Base-by-base conservation (phyloP, 2,113 vertebrate genomes). In the Actenoides hombroni region DNA sequence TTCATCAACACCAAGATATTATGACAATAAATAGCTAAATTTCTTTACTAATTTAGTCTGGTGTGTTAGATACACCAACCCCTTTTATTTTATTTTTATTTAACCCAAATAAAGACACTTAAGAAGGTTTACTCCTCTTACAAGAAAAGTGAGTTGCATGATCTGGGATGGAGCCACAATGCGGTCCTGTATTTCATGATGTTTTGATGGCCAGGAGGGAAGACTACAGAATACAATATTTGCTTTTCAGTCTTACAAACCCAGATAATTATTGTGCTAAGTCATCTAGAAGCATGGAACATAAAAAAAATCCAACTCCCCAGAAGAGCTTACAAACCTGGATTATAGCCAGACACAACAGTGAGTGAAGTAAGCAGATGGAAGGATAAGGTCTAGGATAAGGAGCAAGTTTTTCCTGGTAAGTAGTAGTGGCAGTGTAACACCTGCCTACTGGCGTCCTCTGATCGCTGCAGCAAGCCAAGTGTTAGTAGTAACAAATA, bases 401-500 rank as follows among this genome's bases (percentile, higher is more conserved):
- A 83, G 94, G 88, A 96, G 92, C 80, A 96, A 97, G 92, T 61
- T 96, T 96, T 90, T 94, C 83, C 74, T 95, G 88, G 74, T 92
- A 94, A 94, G 94, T 35, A 61, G 92, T 76, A 96, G 70, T 95
- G 83, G 80, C 91, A 96, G 92, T 1, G 6, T 97, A 96, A 96
- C 96, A 97, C 96, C 96, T 96, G 86, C 96, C 96, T 89, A 94
- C 96, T 95, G 39, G 64, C 11, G 31, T 94, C 90, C 92, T 86
- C 92, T 59, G 83, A 92, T 49, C 75, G 24, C 96, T 94, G 86
- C 78, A 84, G 92, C 92, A 82, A 96, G 88, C 70, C 75, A 91
- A 96, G 88, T 84, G 94, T 80, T 95, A 83, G 70, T 96, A 96
- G 96, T 94, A 97, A 95, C 96, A 96, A 96, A 93, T 61, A 76